A percentile compares a stretch with the other conserved stretches of the same genome.
These are phyloP conservation scores for Steinernema hermaphroditum DNA, from an alignment of 2,888 invertebrate genomes.

Conservation along the genomic window DNA sequence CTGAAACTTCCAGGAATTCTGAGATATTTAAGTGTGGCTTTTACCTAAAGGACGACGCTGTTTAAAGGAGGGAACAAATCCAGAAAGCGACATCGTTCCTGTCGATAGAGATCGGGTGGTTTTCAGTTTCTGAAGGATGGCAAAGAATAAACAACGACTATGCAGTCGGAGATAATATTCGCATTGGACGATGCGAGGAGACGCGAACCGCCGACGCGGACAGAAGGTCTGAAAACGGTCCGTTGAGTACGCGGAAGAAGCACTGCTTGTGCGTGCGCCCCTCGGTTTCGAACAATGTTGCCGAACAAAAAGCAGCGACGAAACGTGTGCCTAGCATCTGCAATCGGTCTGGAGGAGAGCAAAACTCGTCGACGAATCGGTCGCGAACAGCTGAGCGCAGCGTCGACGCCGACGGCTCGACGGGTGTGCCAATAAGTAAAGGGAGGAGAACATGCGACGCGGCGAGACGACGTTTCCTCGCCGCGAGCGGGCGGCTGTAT, in stretches of 20 bases:
- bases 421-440: background rate
- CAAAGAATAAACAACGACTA: conserved; percentile 15
- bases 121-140: conserved; percentile 2
- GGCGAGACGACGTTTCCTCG: background rate
- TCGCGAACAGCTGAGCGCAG: conserved; percentile 26
- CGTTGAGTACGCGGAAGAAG: background rate
- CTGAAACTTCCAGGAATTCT: conserved; percentile 62
- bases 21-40: background rate
- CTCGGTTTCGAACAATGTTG: background rate
- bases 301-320: background rate
- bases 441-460: conserved; percentile 18
- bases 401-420: background rate
- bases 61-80: conserved; percentile 64
- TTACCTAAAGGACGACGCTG: conserved; percentile 66
- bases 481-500: background rate
- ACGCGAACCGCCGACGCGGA: background rate
- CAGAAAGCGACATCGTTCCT: conserved; percentile 42
- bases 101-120: background rate
- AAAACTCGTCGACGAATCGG: conserved; percentile 13
- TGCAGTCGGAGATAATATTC: conserved; percentile 19
- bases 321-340: background rate
- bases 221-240: background rate
- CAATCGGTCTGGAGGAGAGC: background rate
- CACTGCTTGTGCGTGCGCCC: background rate
- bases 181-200: background rate